Conservation (phyloP, 1,140 invertebrate genomes). For the Venturia canescens region DNA sequence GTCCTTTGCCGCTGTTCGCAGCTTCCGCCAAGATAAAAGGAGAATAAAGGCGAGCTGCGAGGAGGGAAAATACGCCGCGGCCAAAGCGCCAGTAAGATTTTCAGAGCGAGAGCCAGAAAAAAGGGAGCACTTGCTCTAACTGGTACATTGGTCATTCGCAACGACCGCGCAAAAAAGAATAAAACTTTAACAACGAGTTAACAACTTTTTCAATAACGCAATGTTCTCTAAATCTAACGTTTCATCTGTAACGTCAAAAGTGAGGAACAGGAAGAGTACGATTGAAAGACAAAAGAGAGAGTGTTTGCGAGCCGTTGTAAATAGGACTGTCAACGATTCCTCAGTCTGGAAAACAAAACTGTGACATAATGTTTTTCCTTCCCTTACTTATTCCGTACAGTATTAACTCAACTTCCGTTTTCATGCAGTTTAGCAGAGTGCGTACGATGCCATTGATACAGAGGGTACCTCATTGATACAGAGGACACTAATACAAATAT, state of each 20-base stretch:
- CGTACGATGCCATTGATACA: not conserved
- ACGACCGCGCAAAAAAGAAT: not conserved
- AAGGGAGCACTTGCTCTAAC: too few species aligned
- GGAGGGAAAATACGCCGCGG: too few species aligned
- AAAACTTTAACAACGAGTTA: not conserved
- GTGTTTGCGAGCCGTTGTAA: not conserved
- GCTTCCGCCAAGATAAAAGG: not conserved
- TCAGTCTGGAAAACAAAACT: not conserved
- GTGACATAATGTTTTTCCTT: not conserved
- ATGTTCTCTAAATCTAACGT: not conserved
- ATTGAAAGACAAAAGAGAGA: not conserved
- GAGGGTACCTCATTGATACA: not conserved
- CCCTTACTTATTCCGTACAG: not conserved
- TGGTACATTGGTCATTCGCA: slow-evolving; percentile 4
- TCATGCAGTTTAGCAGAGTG: not conserved
- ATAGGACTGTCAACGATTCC: not conserved
- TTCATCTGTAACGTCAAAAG: slow-evolving; percentile 1
- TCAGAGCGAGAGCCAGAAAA: not conserved
- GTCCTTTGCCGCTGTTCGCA: not conserved
- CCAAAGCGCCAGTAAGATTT: not conserved
- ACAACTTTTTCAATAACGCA: not conserved
- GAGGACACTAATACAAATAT: not conserved
- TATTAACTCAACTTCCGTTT: not conserved
- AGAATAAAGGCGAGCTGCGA: not conserved
- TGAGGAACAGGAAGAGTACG: not conserved